These are phyloP conservation scores for Phalloptychus januarius DNA, from an alignment of 2,797 vertebrate species.

Conservation along the genomic window DNA sequence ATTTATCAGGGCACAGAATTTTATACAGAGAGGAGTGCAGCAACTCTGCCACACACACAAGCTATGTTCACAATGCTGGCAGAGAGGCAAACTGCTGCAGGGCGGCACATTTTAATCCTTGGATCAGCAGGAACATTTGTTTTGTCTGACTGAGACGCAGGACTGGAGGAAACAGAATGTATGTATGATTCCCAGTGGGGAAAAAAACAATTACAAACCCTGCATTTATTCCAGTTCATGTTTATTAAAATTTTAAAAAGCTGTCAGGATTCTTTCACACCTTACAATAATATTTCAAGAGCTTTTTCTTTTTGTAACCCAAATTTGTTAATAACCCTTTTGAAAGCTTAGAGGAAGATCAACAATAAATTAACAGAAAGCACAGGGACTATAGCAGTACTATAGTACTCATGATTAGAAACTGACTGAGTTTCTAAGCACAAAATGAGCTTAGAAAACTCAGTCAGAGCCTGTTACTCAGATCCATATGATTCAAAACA, in stretches of 20 bases:
- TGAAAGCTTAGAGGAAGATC: neutral
- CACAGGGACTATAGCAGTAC: neutral
- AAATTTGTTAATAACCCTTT: neutral
- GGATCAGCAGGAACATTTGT: constrained; percentile 23
- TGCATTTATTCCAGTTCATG: neutral
- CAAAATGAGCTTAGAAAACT: constrained; percentile 31
- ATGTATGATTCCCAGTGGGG: constrained; percentile 21
- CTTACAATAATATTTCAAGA: neutral
- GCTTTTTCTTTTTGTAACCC: neutral
- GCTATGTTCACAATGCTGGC: constrained; percentile 21
- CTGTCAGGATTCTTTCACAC: neutral
- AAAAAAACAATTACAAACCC: neutral
- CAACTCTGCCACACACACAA: constrained; percentile 2
- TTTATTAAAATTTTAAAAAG: neutral
- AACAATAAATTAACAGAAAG: neutral
- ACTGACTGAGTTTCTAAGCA: constrained; percentile 2
- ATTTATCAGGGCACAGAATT: constrained; percentile 35
- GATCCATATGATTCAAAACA: constrained; percentile 31
- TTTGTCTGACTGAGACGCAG: constrained; percentile 10
- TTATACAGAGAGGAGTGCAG: constrained; percentile 11
- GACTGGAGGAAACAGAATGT: constrained; percentile 5
- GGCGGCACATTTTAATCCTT: constrained; percentile 31
- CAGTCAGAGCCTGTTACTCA: constrained; percentile 13
- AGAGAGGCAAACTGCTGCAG: constrained; percentile 35
- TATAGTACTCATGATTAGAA: too few relatives aligned